Evolutionary conservation across 2,113 vertebrate species (phyloP), one percentile per base, ranked within the genome.

Genomic region (Motacilla alba): DNA sequence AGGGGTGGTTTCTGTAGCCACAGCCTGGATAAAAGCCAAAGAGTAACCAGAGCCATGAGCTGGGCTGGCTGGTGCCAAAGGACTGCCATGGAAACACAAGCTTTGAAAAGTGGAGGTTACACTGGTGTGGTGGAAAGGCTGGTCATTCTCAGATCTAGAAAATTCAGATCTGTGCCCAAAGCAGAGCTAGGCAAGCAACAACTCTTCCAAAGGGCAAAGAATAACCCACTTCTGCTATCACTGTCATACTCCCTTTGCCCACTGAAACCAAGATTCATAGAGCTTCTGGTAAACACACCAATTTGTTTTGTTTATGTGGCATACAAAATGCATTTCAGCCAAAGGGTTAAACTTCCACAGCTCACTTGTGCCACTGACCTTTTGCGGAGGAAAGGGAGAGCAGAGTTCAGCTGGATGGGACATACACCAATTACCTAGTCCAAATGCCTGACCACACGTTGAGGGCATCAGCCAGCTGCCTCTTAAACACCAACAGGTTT

Each of bases 51-150:
- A 79, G 49, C 30, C 66, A 15, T 15, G 8, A 30, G 47, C 15
- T 72, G 20, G 41, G 30, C 49, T 49, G 41, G 30, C 9, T 0
- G 0, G 30, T 56, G 66, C 26, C 49, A 56, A 79, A 55, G 9
- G 41, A 47, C 43, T 0, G 0, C 23, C 23, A 39, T 1, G 3
- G 59, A 62, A 55, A 60, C 31, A 27, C 2, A 39, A 24, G 52
- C 22, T 93, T 72, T 84, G 35, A 56, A 78, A 67, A 83, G 24
- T 14, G 3, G 18, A 28, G 21, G 18, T 46, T 44, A 78, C 33
- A 18, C 17, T 41, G 52, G 11, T 46, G 22, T 15, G 21, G 27
- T 82, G 21, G 46, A 55, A 35, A 82, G 4, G 17, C 4, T 75
- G 15, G 18, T 28, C 18, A 23, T 49, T 93, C 33, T 41, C 56